phyloP scores from a whole-genome alignment of 1,140 invertebrate genomes.

The Bombus huntii region DNA sequence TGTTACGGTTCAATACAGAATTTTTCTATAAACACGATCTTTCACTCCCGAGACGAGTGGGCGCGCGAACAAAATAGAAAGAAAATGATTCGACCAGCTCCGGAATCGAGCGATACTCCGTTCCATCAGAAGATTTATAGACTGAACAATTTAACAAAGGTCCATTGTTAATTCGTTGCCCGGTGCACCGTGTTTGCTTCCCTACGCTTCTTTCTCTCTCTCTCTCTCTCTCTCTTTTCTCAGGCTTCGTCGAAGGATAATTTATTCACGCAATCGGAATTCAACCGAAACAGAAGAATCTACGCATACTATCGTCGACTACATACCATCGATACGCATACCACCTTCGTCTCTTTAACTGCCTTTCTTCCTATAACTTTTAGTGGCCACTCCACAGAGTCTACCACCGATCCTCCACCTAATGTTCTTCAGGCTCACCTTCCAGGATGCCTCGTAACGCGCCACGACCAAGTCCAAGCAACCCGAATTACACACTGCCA shows the following conservation, averaged over 20 bases:
- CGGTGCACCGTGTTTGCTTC: constrained; percentile 3
- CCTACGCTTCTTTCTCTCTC: not conserved
- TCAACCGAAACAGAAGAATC: constrained; percentile 36
- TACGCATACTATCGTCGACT: constrained; percentile 29
- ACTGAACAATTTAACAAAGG: constrained; percentile 51
- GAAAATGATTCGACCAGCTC: not conserved
- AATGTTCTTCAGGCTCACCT: constrained; percentile 37
- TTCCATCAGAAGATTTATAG: constrained; percentile 34
- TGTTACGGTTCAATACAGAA: not conserved
- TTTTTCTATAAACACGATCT: constrained; percentile 20
- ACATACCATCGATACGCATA: constrained; percentile 26
- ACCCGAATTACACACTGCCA: constrained; percentile 64
- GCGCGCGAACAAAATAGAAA: constrained; percentile 4
- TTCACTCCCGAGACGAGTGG: no score
- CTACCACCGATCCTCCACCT: constrained; percentile 6
- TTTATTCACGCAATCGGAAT: constrained; percentile 53
- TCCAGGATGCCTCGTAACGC: constrained; percentile 22
- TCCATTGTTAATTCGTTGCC: constrained; percentile 50
- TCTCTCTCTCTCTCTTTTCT: not conserved
- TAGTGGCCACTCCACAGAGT: constrained; percentile 3
- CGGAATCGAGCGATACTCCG: not conserved
- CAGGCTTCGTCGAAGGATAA: constrained; percentile 17
- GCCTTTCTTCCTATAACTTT: constrained; percentile 55
- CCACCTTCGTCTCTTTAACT: constrained; percentile 52
- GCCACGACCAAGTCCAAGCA: constrained; percentile 14